Conservation (phyloP, 2,797 vertebrate species). For the Catharus ustulatus region DNA sequence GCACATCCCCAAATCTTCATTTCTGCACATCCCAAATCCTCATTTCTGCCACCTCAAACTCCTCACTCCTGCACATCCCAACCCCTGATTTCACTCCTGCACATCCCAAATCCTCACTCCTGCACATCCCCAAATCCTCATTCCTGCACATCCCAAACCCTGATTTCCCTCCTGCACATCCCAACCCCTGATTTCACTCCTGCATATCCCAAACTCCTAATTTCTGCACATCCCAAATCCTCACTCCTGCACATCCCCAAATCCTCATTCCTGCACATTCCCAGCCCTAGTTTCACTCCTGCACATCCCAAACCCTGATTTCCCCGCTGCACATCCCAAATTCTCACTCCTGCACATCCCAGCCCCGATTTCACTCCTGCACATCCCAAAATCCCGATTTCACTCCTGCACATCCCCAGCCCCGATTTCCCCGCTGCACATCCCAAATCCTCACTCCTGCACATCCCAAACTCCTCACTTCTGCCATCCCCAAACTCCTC, state of each 20-base stretch:
- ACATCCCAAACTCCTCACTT: too few relatives aligned
- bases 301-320: too few relatives aligned
- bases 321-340: not conserved
- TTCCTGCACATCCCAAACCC: not conserved
- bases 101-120: not conserved
- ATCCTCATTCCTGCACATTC: rapidly evolving
- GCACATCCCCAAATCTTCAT: too few relatives aligned
- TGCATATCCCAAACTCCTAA: too few relatives aligned
- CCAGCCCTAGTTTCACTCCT: too few relatives aligned
- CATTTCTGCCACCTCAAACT: too few relatives aligned
- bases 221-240: not conserved
- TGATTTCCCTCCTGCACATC: not conserved
- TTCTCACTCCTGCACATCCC: too few relatives aligned
- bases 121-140: too few relatives aligned
- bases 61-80: not conserved
- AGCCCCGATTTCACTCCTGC: too few relatives aligned
- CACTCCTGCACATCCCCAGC: not conserved
- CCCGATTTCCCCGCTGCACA: not conserved
- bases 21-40: not conserved
- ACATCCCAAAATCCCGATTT: not conserved
- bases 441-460: not conserved
- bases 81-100: too few relatives aligned
- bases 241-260: not conserved
- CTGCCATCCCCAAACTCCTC: too few relatives aligned
- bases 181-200: not conserved